Evolutionary conservation across 2,888 invertebrate genomes (phyloP), one percentile per base, ranked within the genome.

Genomic region (Arge pagana): DNA sequence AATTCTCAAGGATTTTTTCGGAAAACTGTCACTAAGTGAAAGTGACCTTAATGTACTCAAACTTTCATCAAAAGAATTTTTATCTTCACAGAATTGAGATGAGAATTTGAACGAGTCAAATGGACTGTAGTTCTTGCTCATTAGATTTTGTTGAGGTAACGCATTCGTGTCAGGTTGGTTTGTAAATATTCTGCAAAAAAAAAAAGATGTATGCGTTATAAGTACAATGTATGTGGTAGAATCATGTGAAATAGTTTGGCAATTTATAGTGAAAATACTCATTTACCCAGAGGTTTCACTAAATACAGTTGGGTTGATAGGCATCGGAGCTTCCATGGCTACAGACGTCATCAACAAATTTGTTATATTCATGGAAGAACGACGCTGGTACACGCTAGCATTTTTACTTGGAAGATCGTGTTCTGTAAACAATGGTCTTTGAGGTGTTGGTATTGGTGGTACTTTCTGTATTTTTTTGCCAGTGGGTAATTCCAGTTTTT

Each of bases 1-100:
- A 53, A 79, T 79, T 56, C 74, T 77, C 3, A 53, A 50, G 2
- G 18, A 16, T 11, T 41, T 52, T 7, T 55, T 60, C 2, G 59
- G 51, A 4, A 56, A 49, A 13, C 55, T 54, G 3, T 68, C 69
- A 19, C 62, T 67, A 5, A 74, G 43, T 0, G 71, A 69, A 1
- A 75, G 61, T 10, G 81, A 80, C 60, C 80, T 81, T 52, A 84
- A 65, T 18, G 80, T 79, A 61, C 78, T 80, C 52, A 83, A 79
- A 63, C 82, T 82, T 49, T 82, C 80, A 56, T 82, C 81, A 55
- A 84, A 68, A 4, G 55, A 51, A 19, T 18, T 36, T 24, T 41
- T 53, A n/a, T 36, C 50, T 43, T 45, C 50, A 35, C 52, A 45
- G 21, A n/a, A 33, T 42, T 24, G 21, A 23, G 21, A 33, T 35